Evolutionary conservation across 2,888 invertebrate genomes (phyloP).

Genomic region (Ophion obscuratus): DNA sequence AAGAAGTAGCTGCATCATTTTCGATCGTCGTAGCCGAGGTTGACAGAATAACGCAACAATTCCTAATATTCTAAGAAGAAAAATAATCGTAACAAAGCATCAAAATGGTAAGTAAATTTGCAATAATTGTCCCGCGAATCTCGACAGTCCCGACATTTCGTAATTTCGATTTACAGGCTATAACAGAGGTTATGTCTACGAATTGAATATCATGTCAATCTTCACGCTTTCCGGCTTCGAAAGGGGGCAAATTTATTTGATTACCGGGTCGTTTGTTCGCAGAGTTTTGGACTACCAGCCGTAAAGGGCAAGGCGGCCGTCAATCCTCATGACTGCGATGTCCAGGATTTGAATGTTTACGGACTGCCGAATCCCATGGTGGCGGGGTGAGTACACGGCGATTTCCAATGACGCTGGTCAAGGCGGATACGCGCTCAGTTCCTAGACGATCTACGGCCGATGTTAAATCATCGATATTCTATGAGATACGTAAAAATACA

Average conservation of each 20-base stretch:
- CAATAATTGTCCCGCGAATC: background rate
- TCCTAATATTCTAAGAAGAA: background rate
- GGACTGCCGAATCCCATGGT: conserved; percentile 89
- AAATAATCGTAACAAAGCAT: conserved; percentile 1
- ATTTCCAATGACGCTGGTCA: background rate
- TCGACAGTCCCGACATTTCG: background rate
- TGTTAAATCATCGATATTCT: background rate
- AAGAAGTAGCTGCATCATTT: conserved; percentile 66
- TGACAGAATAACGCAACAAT: conserved; percentile 39
- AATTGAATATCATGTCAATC: conserved; percentile 17
- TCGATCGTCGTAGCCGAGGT: conserved; percentile 9
- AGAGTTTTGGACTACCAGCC: conserved; percentile 89
- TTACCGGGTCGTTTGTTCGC: conserved; percentile 53
- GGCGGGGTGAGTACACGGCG: conserved; percentile 82
- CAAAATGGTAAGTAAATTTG: conserved; percentile 52
- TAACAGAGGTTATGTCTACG: conserved; percentile 53
- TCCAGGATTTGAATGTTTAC: conserved; percentile 86
- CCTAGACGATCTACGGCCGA: background rate
- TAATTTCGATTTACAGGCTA: background rate
- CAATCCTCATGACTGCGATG: conserved; percentile 82
- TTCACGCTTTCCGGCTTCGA: background rate
- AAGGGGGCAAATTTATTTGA: background rate
- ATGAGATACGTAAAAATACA: background rate
- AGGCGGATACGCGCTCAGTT: too few species aligned
- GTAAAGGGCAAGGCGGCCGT: conserved; percentile 86